Percentiles rank a stretch among this genome's conserved stretches.
Conservation (phyloP, 2,888 invertebrate species). For the Belgica antarctica region DNA sequence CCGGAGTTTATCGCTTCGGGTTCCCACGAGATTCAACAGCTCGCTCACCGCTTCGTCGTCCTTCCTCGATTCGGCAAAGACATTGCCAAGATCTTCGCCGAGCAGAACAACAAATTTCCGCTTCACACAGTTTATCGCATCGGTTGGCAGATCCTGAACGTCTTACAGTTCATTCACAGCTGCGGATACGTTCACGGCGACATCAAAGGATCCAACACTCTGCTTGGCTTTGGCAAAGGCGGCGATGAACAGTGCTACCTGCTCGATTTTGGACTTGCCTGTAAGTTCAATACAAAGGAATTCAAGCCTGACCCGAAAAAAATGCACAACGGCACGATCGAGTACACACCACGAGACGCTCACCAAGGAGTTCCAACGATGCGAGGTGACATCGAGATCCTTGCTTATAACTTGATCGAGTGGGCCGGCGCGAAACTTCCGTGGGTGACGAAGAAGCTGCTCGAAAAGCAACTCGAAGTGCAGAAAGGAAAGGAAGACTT, state of each 20-base stretch:
- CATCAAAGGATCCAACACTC: slow-evolving; percentile 91
- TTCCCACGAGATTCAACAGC: slow-evolving; percentile 68
- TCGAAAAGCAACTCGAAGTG: slow-evolving; percentile 62
- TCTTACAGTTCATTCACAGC: slow-evolving; percentile 87
- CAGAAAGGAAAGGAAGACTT: slow-evolving; percentile 69
- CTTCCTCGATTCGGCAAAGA: slow-evolving; percentile 89
- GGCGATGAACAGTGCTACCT: slow-evolving; percentile 74
- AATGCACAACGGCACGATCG: slow-evolving; percentile 96
- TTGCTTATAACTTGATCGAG: slow-evolving; percentile 89
- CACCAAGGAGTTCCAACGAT: slow-evolving; percentile 86
- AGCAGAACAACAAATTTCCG: slow-evolving; percentile 67
- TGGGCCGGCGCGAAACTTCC: slow-evolving; percentile 84
- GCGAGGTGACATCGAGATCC: slow-evolving; percentile 90
- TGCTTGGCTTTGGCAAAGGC: slow-evolving; percentile 68
- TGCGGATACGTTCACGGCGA: slow-evolving; percentile 93
- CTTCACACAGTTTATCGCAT: slow-evolving; percentile 73
- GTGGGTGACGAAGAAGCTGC: slow-evolving; percentile 68
- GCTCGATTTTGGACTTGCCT: slow-evolving; percentile 91
- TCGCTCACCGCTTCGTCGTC: slow-evolving; percentile 82
- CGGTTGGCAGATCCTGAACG: slow-evolving; percentile 84
- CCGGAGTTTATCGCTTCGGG: slow-evolving; percentile 83
- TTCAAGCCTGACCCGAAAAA: slow-evolving; percentile 86
- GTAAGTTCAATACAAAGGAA: slow-evolving; percentile 70
- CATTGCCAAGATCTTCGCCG: slow-evolving; percentile 72
- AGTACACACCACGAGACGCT: slow-evolving; percentile 94